phyloP scores from a whole-genome alignment of 2,888 invertebrate species.

The Pollenia griseotomentosa region DNA sequence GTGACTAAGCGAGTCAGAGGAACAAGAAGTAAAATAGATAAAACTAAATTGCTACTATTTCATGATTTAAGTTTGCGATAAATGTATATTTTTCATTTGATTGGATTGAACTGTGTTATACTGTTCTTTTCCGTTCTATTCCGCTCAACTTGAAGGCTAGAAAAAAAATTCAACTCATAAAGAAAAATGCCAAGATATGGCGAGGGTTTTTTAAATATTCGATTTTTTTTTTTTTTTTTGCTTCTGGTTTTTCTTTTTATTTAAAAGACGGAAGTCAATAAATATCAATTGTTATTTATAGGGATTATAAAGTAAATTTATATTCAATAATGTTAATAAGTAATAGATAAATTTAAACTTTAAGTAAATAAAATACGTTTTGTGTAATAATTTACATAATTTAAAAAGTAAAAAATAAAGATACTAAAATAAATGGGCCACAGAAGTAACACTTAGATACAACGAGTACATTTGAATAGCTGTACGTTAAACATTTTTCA shows the following conservation, averaged over 20 bases:
- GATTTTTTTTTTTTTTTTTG: not conserved
- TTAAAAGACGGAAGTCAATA: conserved; percentile 46
- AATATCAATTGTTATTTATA: conserved; percentile 51
- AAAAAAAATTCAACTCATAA: not conserved
- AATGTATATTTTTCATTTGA: conserved; percentile 62
- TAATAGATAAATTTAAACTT: conserved; percentile 1
- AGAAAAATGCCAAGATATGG: conserved; percentile 29
- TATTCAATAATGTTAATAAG: conserved; percentile 35
- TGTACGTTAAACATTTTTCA: too few species aligned
- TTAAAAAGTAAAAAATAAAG: too few species aligned
- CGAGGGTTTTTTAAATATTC: conserved; percentile 8
- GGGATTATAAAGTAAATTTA: conserved; percentile 17
- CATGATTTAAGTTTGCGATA: conserved; percentile 61
- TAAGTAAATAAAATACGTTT: conserved; percentile 19
- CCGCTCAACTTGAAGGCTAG: not conserved
- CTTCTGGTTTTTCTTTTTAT: conserved; percentile 5
- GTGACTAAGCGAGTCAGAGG: not conserved
- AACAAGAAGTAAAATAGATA: conserved; percentile 41
- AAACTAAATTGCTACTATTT: conserved; percentile 69
- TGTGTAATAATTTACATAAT: conserved; percentile 12
- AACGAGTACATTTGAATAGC: too few species aligned
- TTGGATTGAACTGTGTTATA: conserved; percentile 50
- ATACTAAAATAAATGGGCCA: too few species aligned
- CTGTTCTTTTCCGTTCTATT: not conserved
- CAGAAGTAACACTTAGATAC: too few species aligned